Conservation (phyloP, 2,113 vertebrate species). For the Burhinus bistriatus region DNA sequence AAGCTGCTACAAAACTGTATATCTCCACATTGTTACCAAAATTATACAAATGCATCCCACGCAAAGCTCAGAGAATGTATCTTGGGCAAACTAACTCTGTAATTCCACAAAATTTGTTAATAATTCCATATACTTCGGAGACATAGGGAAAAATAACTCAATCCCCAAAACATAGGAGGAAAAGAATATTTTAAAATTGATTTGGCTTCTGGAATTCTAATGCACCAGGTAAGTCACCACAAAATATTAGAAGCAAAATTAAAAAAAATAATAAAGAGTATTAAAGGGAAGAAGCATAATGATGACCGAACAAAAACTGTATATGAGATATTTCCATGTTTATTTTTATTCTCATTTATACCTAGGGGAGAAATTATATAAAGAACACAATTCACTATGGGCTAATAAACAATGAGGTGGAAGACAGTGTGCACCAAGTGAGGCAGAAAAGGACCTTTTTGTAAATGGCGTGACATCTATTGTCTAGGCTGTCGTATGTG, state of each 20-base stretch:
- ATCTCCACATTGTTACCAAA: background rate
- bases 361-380: background rate
- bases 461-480: background rate
- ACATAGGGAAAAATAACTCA: background rate
- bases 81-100: background rate
- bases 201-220: background rate
- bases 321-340: background rate
- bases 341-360: background rate
- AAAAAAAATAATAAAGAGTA: background rate
- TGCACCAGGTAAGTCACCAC: background rate
- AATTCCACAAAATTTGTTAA: background rate
- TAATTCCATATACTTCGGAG: background rate
- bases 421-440: background rate
- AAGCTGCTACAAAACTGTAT: background rate
- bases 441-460: background rate
- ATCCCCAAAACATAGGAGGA: background rate
- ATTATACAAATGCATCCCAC: fast-evolving
- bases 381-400: background rate
- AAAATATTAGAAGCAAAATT: background rate
- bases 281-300: background rate
- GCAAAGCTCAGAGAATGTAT: background rate
- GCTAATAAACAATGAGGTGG: background rate
- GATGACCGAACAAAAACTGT: fast-evolving
- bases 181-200: background rate
- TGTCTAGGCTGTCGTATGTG: background rate